Conservation (phyloP, 1,140 invertebrate genomes). For the Akabosia matsudoensis region DNA sequence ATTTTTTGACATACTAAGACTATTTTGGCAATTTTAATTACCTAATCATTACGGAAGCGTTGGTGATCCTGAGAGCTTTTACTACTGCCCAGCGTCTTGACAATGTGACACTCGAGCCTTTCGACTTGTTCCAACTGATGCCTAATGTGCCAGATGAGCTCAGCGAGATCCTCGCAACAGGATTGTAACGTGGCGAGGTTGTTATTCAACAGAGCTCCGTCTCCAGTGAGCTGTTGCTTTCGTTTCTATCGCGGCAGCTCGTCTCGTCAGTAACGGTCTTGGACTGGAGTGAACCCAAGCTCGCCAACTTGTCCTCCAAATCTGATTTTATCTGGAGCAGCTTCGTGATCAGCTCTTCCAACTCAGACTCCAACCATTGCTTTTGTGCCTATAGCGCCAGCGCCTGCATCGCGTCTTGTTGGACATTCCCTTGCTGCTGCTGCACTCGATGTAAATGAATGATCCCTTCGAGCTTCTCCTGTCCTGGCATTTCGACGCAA, state of each 20-base stretch:
- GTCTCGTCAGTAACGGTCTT: constrained; percentile 79
- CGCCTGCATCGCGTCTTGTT: constrained; percentile 25
- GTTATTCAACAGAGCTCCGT: constrained; percentile 67
- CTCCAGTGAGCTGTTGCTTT: constrained; percentile 86
- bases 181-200: constrained; percentile 84
- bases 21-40: too few relatives aligned
- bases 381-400: constrained; percentile 34
- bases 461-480: constrained; percentile 70
- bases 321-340: constrained; percentile 65
- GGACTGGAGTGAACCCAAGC: constrained; percentile 69
- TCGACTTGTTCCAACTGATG: constrained; percentile 79
- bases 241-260: constrained; percentile 90
- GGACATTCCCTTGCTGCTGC: constrained; percentile 22
- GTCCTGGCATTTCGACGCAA: constrained; percentile 81
- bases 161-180: constrained; percentile 87
- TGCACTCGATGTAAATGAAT: constrained; percentile 44
- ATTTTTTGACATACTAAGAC: too few relatives aligned
- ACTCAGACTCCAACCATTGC: constrained; percentile 40
- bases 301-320: constrained; percentile 72
- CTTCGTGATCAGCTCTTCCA: constrained; percentile 56
- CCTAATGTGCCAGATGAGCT: constrained; percentile 80
- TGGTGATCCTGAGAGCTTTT: neutral
- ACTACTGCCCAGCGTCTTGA: constrained; percentile 32
- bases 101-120: constrained; percentile 56
- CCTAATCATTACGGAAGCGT: too few relatives aligned